phyloP scores from a whole-genome alignment of 1,140 invertebrate species.

The Papilio glaucus region DNA sequence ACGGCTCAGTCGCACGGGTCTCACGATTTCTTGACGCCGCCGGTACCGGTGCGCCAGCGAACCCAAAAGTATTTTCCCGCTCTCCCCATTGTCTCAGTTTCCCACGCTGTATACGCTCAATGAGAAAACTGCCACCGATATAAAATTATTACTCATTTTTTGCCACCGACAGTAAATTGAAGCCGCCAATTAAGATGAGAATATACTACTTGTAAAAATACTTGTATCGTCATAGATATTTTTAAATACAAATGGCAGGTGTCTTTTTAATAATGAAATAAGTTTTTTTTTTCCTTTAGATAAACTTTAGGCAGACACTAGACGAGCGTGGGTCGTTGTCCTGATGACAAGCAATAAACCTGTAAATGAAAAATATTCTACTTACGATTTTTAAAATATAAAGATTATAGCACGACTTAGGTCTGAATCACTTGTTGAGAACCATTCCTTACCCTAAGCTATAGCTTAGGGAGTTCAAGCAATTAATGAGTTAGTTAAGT shows the following conservation, averaged over 20 bases:
- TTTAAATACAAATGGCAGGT: not conserved
- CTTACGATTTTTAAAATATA: not conserved
- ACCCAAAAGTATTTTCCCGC: conserved; percentile 47
- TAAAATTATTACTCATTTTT: conserved; percentile 61
- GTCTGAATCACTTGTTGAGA: no score
- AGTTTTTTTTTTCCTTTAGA: not conserved
- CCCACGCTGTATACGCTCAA: conserved; percentile 58
- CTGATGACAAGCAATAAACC: not conserved
- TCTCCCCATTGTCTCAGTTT: conserved; percentile 70
- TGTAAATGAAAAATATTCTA: not conserved
- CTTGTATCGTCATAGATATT: conserved; percentile 1
- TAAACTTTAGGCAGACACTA: not conserved
- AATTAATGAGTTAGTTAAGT: not conserved
- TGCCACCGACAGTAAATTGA: conserved; percentile 36
- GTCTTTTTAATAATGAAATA: not conserved
- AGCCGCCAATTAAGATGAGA: conserved; percentile 24
- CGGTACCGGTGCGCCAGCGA: conserved; percentile 52
- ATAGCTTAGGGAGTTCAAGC: not conserved
- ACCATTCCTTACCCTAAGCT: not conserved
- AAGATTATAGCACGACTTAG: not conserved
- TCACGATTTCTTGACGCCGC: conserved; percentile 67
- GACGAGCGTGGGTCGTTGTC: not conserved
- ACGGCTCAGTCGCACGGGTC: conserved; percentile 59
- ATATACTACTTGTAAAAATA: not conserved
- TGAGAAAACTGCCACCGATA: conserved; percentile 64